Conservation (phyloP, 2,113 vertebrate species). For the Calyptomena viridis region DNA sequence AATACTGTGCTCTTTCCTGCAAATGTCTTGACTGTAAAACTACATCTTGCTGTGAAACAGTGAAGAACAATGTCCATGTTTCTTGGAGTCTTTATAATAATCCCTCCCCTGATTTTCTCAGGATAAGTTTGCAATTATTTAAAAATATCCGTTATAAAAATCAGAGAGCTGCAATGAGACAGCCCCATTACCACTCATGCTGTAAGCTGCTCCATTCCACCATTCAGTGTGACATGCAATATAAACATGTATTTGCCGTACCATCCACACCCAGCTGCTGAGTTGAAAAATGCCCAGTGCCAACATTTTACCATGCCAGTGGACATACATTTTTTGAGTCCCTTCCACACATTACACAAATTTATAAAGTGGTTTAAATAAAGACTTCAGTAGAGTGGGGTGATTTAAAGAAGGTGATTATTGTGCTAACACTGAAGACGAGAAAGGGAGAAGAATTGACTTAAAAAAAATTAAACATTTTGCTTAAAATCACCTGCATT, state of each 20-base stretch:
- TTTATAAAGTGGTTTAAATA: neutral
- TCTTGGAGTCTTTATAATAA: neutral
- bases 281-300: conserved; percentile 23
- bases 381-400: neutral
- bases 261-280: neutral
- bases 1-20: neutral
- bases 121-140: neutral
- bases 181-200: neutral
- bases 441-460: neutral
- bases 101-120: neutral
- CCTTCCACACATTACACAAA: neutral
- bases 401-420: neutral
- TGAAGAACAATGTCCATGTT: neutral
- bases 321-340: conserved; percentile 16
- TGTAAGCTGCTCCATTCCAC: neutral
- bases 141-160: neutral
- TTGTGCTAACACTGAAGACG: neutral
- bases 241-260: neutral
- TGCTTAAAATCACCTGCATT: neutral
- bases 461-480: neutral
- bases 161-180: neutral
- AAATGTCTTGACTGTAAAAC: neutral
- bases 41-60: neutral
- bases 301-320: neutral
- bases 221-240: neutral